Conservation (phyloP, 2,888 invertebrate genomes). For the Melipona beecheii region DNA sequence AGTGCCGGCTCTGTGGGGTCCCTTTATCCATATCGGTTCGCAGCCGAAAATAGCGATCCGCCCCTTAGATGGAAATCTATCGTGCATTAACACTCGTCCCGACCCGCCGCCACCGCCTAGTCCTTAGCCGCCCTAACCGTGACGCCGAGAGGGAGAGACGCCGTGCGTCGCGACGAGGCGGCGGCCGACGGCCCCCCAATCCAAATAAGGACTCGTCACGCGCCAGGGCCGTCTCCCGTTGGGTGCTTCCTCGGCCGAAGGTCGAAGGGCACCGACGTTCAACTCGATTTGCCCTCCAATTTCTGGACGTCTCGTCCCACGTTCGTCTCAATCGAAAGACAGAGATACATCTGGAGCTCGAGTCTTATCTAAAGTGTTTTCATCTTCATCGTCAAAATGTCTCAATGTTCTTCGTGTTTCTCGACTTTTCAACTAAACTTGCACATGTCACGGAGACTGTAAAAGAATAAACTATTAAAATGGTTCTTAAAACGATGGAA, state of each 20-base stretch:
- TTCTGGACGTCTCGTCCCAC: no score
- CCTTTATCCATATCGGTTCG: slow-evolving; percentile 84
- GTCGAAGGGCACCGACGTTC: slow-evolving; percentile 37
- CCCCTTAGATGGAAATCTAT: slow-evolving; percentile 83
- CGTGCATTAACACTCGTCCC: slow-evolving; percentile 71
- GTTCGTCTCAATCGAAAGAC: background rate
- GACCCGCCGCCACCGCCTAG: slow-evolving; percentile 65
- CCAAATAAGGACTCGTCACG: slow-evolving; percentile 81
- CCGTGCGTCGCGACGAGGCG: slow-evolving; percentile 69
- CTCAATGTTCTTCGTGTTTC: background rate
- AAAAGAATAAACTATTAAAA: no score
- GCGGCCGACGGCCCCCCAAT: slow-evolving; percentile 78
- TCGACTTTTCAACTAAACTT: no score
- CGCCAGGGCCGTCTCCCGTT: slow-evolving; percentile 61
- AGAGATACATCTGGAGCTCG: background rate
- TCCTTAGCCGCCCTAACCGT: slow-evolving; percentile 78
- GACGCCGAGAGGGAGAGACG: slow-evolving; percentile 67
- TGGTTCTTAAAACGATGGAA: no score
- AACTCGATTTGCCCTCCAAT: background rate
- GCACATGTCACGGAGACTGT: no score
- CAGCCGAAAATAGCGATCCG: slow-evolving; percentile 83
- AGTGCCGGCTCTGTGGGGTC: slow-evolving; percentile 81
- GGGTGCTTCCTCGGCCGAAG: slow-evolving; percentile 50
- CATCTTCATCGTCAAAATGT: background rate
- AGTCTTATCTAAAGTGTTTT: background rate